Conservation (phyloP, 1,140 invertebrate species). For the Lepidurus arcticus region DNA sequence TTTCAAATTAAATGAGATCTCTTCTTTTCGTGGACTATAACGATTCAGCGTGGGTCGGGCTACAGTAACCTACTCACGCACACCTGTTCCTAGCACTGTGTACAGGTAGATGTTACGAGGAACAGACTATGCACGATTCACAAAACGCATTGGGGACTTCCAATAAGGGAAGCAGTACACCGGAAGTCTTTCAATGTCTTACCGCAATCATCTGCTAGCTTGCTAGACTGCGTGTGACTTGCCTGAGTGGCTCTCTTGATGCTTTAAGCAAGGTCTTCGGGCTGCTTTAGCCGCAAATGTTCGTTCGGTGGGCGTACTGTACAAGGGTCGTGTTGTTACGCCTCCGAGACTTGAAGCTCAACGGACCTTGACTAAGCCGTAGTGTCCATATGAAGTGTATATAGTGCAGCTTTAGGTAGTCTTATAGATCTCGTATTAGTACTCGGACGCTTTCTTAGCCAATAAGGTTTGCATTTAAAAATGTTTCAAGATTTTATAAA, state of each 20-base stretch:
- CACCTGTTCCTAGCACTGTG: too few relatives aligned
- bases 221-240: not conserved
- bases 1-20: too few relatives aligned
- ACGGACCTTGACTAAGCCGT: not conserved
- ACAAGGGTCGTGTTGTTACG: not conserved
- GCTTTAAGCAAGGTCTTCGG: not conserved
- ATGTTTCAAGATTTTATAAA: too few relatives aligned
- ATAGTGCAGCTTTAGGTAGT: not conserved
- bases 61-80: too few relatives aligned
- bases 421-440: not conserved
- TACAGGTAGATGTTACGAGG: too few relatives aligned
- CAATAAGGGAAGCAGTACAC: too few relatives aligned
- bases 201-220: not conserved
- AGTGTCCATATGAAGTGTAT: not conserved
- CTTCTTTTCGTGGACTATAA: too few relatives aligned
- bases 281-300: not conserved
- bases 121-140: too few relatives aligned
- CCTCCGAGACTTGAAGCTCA: not conserved
- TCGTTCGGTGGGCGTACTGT: not conserved
- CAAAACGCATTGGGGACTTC: too few relatives aligned
- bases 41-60: too few relatives aligned
- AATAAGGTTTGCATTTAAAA: too few relatives aligned
- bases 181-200: too few relatives aligned
- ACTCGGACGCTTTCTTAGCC: not conserved
- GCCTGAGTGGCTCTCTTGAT: not conserved